phyloP scores from a whole-genome alignment of 2,888 invertebrate species.

The Lysandra bellargus region DNA sequence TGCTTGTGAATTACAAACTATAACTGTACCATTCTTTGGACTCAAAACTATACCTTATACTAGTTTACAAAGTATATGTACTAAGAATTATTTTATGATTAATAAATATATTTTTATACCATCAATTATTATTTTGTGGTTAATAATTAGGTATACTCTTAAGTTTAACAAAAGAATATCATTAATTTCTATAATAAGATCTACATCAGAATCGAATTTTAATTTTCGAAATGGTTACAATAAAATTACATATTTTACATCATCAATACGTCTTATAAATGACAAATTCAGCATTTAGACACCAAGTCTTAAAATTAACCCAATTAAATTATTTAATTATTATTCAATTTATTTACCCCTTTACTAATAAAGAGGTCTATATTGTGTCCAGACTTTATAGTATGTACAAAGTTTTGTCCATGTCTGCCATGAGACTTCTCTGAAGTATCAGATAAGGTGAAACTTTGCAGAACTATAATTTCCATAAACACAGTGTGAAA shows the following conservation, averaged over 20 bases:
- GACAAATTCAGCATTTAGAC: conserved; percentile 23
- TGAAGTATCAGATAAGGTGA: background rate
- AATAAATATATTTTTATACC: conserved; percentile 7
- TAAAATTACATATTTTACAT: conserved; percentile 18
- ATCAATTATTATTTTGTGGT: conserved; percentile 12
- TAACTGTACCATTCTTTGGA: background rate
- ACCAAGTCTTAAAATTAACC: conserved; percentile 28
- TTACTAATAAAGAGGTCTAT: background rate
- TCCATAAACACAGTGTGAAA: background rate
- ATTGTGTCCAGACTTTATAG: background rate
- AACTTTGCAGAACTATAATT: background rate
- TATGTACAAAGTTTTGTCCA: background rate
- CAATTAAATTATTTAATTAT: background rate
- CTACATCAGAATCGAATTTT: conserved; percentile 13
- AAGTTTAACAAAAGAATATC: conserved; percentile 23
- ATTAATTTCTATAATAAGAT: conserved; percentile 24
- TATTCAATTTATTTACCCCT: background rate
- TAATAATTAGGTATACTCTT: background rate
- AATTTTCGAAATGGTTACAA: conserved; percentile 25
- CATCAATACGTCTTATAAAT: conserved; percentile 11
- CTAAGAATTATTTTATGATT: background rate
- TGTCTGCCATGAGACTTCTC: background rate
- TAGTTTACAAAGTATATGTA: background rate
- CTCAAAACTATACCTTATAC: background rate
- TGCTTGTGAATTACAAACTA: conserved; percentile 5